Percentiles rank a stretch among this genome's conserved stretches.
Evolutionary conservation across 2,888 invertebrate species (phyloP).

Genomic region (Drosophila pegasa): DNA sequence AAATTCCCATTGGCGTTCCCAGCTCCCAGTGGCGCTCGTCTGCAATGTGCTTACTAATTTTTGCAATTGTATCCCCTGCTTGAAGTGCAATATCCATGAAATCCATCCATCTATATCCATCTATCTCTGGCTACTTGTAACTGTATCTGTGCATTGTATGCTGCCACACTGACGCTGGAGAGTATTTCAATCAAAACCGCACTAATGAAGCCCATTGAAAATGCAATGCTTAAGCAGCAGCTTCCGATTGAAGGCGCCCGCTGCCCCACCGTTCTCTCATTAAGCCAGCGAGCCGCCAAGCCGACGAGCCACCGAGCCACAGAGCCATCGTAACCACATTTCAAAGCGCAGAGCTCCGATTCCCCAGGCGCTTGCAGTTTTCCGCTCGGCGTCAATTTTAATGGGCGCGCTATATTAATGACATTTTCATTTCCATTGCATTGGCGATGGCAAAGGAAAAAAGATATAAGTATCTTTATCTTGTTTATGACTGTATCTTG

Average conservation of each 20-base stretch:
- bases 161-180: conserved; percentile 39
- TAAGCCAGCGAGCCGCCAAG: conserved; percentile 10
- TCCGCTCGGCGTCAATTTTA: conserved; percentile 74
- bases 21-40: conserved; percentile 40
- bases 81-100: conserved; percentile 49
- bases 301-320: background rate
- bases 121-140: conserved; percentile 59
- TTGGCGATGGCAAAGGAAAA: conserved; percentile 31
- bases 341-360: conserved; percentile 53
- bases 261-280: conserved; percentile 3
- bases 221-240: conserved; percentile 70
- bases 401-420: conserved; percentile 79
- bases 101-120: conserved; percentile 40
- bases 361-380: conserved; percentile 63
- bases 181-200: conserved; percentile 74
- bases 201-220: conserved; percentile 77
- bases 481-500: conserved; percentile 55
- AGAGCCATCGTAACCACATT: conserved; percentile 42
- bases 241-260: conserved; percentile 50
- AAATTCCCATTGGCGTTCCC: conserved; percentile 34
- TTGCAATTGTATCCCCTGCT: conserved; percentile 65
- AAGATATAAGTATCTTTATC: conserved; percentile 44
- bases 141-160: conserved; percentile 53
- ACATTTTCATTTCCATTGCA: conserved; percentile 79
- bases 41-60: conserved; percentile 68